Evolutionary conservation across 1,140 invertebrate species (phyloP).

Genomic region (Parasteatoda tepidariorum): DNA sequence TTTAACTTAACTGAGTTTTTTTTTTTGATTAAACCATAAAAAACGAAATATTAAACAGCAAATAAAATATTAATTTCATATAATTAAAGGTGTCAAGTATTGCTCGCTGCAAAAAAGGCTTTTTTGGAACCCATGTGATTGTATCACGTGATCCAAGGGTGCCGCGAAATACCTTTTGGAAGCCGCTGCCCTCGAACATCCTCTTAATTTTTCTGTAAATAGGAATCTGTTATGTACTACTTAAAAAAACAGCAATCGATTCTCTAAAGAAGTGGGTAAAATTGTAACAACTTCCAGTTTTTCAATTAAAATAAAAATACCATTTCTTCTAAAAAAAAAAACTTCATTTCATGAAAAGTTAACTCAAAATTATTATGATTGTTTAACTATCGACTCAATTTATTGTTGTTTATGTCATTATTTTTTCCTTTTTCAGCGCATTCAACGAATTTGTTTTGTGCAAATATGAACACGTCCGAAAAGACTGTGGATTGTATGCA

Average conservation of each 20-base stretch:
- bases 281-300: not conserved
- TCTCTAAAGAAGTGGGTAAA: not conserved
- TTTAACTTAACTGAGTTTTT: not conserved
- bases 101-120: no score
- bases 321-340: not conserved
- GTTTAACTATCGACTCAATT: not conserved
- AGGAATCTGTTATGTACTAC: no score
- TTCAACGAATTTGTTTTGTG: conserved; percentile 62
- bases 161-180: no score
- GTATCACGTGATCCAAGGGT: no score
- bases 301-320: not conserved
- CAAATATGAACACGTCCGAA: conserved; percentile 55
- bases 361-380: not conserved
- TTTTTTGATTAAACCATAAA: not conserved
- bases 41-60: not conserved
- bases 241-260: no score
- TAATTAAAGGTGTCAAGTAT: no score
- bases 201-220: no score
- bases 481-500: conserved; percentile 61
- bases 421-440: conserved; percentile 49
- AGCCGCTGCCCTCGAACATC: no score
- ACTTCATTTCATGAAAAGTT: not conserved
- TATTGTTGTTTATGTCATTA: not conserved
- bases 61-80: no score
- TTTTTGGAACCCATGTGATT: no score